Evolutionary conservation across 2,797 vertebrate species (phyloP), one percentile per base, ranked within the genome.

Genomic region (Acanthornis magna): DNA sequence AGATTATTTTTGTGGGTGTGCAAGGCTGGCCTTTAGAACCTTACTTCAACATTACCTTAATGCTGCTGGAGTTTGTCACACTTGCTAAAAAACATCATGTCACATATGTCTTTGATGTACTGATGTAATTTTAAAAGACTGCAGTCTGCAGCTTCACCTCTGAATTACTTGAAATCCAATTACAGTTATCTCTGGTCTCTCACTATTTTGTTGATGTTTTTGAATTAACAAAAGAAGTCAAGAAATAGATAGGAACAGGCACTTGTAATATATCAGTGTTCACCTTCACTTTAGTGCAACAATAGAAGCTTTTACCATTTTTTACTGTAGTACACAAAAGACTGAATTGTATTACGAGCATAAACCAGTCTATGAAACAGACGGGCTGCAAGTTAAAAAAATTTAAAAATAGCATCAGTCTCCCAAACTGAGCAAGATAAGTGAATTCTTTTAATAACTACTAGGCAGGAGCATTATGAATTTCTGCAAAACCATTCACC

Each of bases 161-260:
- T 76, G 88, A 97, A 95, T 96, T 97, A 95, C 79, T 81, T 96
- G 93, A 95, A 96, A 96, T 95, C 89, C 81, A 95, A 71, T 97
- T 93, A 91, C 72, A 94, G 93, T 53, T 97, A 93, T 87, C 90
- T 88, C 76, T 89, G 71, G 85, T 95, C 76, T 96, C 78, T 88
- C 85, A 93, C 58, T 18, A 95, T 91, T 94, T 96, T 96, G 89
- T 95, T 96, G 93, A 86, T 96, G 82, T 87, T 97, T 97, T 96
- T 93, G 76, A 97, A 91, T 97, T 97, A 97, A 97, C 79, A 50
- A 96, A 97, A 78, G 40, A 66, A 88, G 55, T 91, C 25, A 38
- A 92, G 89, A 91, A 93, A 97, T 90, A 96, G 89, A 96, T 93
- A 92, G 95, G 86, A 95, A 91, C 65, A 86, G 82, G 70, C 88